Evolutionary conservation across 1,140 invertebrate species (phyloP), one percentile per base, ranked within the genome.

Genomic region (Linepithema humile): DNA sequence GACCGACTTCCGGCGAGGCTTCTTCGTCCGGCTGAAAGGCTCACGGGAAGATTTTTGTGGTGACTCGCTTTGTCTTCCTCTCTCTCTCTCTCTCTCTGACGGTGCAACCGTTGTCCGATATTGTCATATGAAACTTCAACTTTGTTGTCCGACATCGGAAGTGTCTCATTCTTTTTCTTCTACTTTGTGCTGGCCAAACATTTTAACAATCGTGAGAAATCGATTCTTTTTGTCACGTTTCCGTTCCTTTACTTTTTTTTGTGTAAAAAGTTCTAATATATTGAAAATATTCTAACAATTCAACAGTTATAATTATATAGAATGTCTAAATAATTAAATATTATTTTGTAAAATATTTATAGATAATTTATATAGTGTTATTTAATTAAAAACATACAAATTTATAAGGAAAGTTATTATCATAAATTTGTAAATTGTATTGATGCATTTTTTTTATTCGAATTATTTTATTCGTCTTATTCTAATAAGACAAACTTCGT

Each of bases 1-100:
- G 82, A 80, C 85, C 73, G 73, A 84, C 82, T 86, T 86, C 85
- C 82, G 84, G 84, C 40, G 70, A 38, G 69, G n/a, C 50, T 74
- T 53, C 40, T 86, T 69, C 82, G 43, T 50, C 70, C 80, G 26
- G 64, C 48, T 64, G 48, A 74, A 85, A 82, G 67, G 57, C 17
- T 73, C 50, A 40, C 72, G 62, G 64, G 72, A 86, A 84, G 73
- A 77, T 84, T 83, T 83, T 84, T 62, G 29, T 48, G 70, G 64
- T 64, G 57, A 29, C 32, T 74, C 38, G 20, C 35, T 48, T 32
- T 57, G 45, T 26, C 77, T 73, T 55, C 53, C 29, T 59, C 15
- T 26, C 26, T 57, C 38, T 40, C 38, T 4, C 7, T 26, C 10
- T 29, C 55, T 59, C 3, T 26, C 73, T 55, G 45, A 45, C 45